Evolutionary conservation across 2,113 vertebrate genomes (phyloP).

Genomic region (Heptranchias perlo): DNA sequence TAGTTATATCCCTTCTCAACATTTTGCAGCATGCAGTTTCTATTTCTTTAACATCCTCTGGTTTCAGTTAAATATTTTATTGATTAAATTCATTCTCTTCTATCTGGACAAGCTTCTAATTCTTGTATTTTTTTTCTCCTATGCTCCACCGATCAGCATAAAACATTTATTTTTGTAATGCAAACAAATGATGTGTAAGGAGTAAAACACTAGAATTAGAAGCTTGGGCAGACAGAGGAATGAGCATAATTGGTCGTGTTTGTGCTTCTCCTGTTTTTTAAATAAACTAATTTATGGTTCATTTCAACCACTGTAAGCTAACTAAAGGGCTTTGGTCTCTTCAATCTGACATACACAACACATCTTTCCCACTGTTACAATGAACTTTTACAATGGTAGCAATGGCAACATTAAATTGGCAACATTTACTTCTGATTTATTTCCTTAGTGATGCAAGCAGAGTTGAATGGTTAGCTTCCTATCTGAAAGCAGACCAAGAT

Average conservation of each 20-base stretch:
- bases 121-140: not conserved
- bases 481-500: not conserved
- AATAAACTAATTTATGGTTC: not conserved
- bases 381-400: not conserved
- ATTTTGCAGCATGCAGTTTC: not conserved
- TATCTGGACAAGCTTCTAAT: not conserved
- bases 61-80: not conserved
- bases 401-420: constrained; percentile 3
- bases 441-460: not conserved
- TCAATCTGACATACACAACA: constrained; percentile 8
- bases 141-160: not conserved
- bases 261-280: not conserved
- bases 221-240: not conserved
- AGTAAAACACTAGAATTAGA: not conserved
- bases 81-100: not conserved
- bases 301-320: not conserved
- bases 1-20: not conserved
- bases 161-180: not conserved
- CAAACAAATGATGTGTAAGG: not conserved
- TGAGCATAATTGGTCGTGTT: not conserved
- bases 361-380: not conserved
- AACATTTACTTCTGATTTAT: not conserved
- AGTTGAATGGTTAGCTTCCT: not conserved
- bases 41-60: not conserved
- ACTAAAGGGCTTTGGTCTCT: not conserved